phyloP scores from a whole-genome alignment of 2,797 vertebrate genomes.

The Synaphobranchus kaupii region DNA sequence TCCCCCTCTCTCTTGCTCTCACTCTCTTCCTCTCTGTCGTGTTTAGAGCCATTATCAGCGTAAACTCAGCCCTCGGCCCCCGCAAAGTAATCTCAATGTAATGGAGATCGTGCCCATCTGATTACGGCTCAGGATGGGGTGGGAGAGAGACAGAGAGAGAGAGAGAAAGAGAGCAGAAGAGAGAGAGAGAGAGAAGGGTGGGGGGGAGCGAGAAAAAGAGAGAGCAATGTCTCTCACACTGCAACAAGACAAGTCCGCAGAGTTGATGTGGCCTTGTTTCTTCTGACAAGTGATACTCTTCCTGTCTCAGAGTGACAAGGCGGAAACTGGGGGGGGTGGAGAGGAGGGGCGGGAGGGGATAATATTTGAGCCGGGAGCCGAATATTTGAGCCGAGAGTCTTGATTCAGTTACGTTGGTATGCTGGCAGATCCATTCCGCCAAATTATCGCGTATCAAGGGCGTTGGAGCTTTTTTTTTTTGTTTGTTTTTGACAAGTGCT shows the following conservation, averaged over 20 bases:
- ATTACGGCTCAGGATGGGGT: background rate
- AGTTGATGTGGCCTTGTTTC: background rate
- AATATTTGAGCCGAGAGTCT: background rate
- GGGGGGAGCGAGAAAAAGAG: background rate
- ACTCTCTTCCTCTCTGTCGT: background rate
- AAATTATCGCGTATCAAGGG: background rate
- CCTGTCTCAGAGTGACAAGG: background rate
- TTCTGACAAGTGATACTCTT: background rate
- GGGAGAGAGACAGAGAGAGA: no score
- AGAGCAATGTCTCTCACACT: background rate
- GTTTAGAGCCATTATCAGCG: background rate
- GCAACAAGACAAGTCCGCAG: background rate
- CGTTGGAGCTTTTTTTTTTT: background rate
- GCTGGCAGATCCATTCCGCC: background rate
- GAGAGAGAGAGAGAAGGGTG: no score
- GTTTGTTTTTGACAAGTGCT: background rate
- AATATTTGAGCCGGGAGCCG: no score
- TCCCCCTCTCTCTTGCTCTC: no score
- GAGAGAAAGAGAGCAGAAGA: no score
- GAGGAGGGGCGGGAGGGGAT: no score
- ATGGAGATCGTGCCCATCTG: background rate
- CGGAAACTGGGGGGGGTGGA: background rate
- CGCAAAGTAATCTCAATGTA: background rate
- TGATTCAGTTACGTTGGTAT: background rate
- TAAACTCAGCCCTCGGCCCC: background rate